phyloP scores from a whole-genome alignment of 1,140 invertebrate genomes.

The Cephus cinctus region DNA sequence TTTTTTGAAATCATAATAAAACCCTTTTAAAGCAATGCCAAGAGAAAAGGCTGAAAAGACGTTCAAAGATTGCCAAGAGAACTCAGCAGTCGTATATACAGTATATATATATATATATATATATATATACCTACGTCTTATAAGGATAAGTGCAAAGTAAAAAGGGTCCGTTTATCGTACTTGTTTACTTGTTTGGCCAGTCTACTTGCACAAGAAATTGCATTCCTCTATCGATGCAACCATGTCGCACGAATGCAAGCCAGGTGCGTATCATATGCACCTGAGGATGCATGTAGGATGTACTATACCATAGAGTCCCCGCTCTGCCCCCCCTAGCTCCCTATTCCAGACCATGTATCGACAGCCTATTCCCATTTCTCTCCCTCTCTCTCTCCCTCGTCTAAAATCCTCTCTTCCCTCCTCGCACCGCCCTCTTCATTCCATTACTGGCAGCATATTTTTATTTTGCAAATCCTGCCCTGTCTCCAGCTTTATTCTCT shows the following conservation, averaged over 20 bases:
- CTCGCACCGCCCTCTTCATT: background rate
- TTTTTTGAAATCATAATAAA: background rate
- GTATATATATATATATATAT: slow-evolving; percentile 6
- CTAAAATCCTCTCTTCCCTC: slow-evolving; percentile 8
- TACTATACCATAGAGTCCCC: too few species aligned
- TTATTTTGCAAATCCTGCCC: background rate
- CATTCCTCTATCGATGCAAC: too few species aligned
- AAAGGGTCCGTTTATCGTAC: background rate
- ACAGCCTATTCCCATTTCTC: background rate
- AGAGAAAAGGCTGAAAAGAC: background rate
- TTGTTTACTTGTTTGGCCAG: background rate
- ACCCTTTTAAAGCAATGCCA: background rate
- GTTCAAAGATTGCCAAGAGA: background rate
- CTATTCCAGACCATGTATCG: slow-evolving; percentile 2
- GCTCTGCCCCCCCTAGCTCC: background rate
- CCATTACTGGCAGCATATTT: too few species aligned
- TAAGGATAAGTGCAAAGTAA: background rate
- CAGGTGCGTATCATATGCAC: too few species aligned
- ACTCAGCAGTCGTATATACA: background rate
- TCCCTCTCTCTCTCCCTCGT: background rate
- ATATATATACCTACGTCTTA: slow-evolving; percentile 1
- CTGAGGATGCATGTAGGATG: too few species aligned
- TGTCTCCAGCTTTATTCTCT: background rate
- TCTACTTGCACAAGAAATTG: background rate
- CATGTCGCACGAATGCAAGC: too few species aligned